A percentile compares a stretch with the other conserved stretches of the same genome.
Conservation (phyloP, 2,113 vertebrate genomes). For the Lepus timidus region DNA sequence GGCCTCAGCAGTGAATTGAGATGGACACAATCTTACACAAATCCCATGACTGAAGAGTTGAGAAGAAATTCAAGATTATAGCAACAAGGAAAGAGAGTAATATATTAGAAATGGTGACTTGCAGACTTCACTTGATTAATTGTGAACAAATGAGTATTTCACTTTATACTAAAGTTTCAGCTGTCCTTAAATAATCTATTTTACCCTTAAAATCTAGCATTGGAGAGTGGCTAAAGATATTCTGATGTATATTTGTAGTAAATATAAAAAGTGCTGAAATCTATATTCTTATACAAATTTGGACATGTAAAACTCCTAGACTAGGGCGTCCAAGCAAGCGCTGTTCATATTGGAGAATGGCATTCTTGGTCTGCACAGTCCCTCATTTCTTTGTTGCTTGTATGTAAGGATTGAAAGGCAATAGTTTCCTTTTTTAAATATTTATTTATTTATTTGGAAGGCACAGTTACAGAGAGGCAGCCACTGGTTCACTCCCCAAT, state of each 20-base stretch:
- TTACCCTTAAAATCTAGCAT: background rate
- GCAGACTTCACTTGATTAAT: background rate
- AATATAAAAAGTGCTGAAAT: background rate
- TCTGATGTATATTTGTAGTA: background rate
- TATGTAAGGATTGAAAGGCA: background rate
- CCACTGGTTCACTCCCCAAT: too few relatives aligned
- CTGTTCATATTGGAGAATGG: background rate
- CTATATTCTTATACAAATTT: background rate
- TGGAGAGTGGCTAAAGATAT: background rate
- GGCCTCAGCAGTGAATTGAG: background rate
- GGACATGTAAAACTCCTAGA: background rate
- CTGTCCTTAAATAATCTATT: background rate
- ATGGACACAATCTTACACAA: background rate
- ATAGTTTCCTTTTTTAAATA: background rate
- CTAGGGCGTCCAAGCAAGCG: too few relatives aligned
- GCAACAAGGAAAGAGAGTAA: background rate
- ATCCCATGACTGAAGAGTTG: background rate
- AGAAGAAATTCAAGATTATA: background rate
- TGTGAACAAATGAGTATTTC: background rate
- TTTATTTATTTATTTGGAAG: too few relatives aligned
- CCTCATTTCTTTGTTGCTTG: background rate
- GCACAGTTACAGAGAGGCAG: too few relatives aligned
- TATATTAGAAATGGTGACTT: background rate
- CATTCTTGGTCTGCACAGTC: background rate
- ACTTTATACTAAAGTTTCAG: background rate